Conservation (phyloP, 2,113 vertebrate genomes). For the Grammomys surdaster region DNA sequence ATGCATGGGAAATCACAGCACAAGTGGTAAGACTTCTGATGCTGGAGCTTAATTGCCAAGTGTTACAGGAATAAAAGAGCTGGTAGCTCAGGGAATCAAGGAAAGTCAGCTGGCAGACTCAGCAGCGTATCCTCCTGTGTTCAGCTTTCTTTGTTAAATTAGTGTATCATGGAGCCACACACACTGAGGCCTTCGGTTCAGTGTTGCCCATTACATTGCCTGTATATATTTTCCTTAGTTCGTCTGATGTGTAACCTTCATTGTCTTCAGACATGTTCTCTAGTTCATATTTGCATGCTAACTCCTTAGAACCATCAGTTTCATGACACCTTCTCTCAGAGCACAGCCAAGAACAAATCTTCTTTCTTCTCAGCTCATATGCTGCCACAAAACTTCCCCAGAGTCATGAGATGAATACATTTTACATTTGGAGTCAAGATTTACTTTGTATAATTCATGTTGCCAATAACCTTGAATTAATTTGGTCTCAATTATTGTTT, state of each 20-base stretch:
- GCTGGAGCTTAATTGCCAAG: too few species aligned
- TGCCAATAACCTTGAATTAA: constrained; percentile 47
- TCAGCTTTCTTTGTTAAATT: constrained; percentile 8
- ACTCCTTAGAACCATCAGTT: not conserved
- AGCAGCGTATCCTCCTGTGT: not conserved
- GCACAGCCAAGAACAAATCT: not conserved
- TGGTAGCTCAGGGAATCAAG: not conserved
- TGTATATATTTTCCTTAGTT: not conserved
- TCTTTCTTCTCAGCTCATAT: constrained; percentile 34
- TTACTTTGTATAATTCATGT: constrained; percentile 35
- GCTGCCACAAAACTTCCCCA: constrained; percentile 41
- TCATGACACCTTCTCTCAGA: constrained; percentile 34
- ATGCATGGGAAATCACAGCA: not conserved
- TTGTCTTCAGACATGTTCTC: constrained; percentile 23
- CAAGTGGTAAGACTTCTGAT: not conserved
- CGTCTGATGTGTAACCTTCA: not conserved
- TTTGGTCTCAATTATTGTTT: constrained; percentile 27
- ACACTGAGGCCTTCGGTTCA: not conserved
- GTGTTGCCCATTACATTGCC: not conserved
- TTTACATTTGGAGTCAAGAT: constrained; percentile 30
- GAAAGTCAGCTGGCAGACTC: not conserved
- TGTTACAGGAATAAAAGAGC: not conserved
- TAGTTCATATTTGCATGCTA: not conserved
- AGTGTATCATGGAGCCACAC: not conserved
- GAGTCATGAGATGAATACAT: constrained; percentile 47